These are phyloP conservation scores for Turritopsis rubra DNA, from an alignment of 30 jellyfish, hydroid and myxozoan species.

Conservation along the genomic window DNA sequence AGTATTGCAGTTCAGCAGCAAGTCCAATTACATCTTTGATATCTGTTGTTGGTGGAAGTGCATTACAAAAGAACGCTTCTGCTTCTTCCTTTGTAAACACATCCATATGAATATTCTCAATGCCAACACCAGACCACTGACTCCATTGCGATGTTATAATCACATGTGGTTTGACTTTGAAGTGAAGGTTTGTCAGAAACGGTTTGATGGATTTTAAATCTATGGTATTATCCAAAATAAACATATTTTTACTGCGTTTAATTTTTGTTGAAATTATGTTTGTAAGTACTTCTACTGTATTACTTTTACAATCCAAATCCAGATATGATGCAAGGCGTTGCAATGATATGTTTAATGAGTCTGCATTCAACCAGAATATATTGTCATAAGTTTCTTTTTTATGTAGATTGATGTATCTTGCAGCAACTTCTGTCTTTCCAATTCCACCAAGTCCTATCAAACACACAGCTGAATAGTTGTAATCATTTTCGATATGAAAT, in stretches of 20 bases:
- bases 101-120: conserved; percentile 19
- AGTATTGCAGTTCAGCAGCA: conserved; percentile 34
- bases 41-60: background rate
- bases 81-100: conserved; percentile 37
- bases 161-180: conserved; percentile 15
- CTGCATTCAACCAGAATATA: conserved; percentile 46
- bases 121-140: conserved; percentile 33
- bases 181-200: conserved; percentile 19
- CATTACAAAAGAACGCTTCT: background rate
- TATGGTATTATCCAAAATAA: conserved; percentile 49
- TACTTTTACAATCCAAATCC: background rate
- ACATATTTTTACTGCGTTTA: conserved; percentile 8
- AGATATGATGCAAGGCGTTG: background rate
- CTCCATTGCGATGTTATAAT: conserved; percentile 38
- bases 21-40: conserved; percentile 26
- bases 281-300: background rate
- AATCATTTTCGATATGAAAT: background rate
- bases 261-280: conserved; percentile 21
- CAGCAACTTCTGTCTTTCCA: conserved; percentile 49
- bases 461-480: background rate
- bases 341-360: conserved; percentile 5
- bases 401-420: conserved; percentile 23
- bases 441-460: conserved; percentile 48
- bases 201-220: conserved; percentile 23
- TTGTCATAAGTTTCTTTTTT: conserved; percentile 27